Evolutionary conservation across 2,888 invertebrate genomes (phyloP), one percentile per base, ranked within the genome.

Genomic region (Melieria crassipennis): DNA sequence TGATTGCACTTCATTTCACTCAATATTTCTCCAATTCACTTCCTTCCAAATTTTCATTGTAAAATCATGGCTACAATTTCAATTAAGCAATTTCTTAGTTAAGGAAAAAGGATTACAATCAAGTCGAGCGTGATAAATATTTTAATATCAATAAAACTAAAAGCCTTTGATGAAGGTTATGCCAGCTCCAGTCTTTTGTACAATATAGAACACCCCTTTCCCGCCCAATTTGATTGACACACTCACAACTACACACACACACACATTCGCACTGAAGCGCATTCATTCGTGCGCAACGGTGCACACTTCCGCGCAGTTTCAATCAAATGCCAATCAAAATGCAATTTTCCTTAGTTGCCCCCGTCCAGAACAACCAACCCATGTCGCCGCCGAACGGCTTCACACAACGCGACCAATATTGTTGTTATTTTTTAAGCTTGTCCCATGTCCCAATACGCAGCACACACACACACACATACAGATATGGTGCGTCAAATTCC

Each of bases 401-500:
- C 46, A 1, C 45, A 62, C 45, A 13, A 47, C 55, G 65, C 16
- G 45, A 65, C 45, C 55, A 56, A 11, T 63, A 45, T 63, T 45
- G 30, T 46, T 46, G 56, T 30, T 30, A 30, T 6, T 7, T n/a
- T 11, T n/a, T 11, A 13, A 7, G n/a, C 13, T 60, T 63, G 64
- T 64, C 52, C 50, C 43, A 52, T 10, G 43, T 52, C 65, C 45
- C 30, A 30, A 30, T 30, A 30, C 30, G 30, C 30, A 30, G 30
- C 30, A 30, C 30, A 30, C 30, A 30, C 16, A 1, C 16, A 16
- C 30, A 30, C 30, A 69, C 16, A 71, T 69, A 71, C 73, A 69
- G 69, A 74, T 74, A 72, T 72, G 56, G 67, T 75, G 75, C 71
- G 74, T 76, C 73, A 73, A 75, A 77, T 77, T 77, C 75, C 74